phyloP scores from a whole-genome alignment of 2,113 vertebrate genomes.

The Bettongia penicillata region DNA sequence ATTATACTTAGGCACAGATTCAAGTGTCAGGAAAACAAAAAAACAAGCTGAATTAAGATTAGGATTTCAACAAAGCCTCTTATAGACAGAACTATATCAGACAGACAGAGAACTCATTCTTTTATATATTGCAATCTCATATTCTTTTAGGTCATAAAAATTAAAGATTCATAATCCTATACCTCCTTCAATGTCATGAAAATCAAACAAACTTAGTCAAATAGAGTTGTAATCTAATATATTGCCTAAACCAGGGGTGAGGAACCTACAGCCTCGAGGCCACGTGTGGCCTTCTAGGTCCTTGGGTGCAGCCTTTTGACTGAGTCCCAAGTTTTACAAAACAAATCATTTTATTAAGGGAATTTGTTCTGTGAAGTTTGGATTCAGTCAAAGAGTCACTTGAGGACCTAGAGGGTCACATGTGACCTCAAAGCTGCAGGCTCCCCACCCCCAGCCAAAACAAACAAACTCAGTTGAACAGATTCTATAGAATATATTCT shows the following conservation, averaged over 20 bases:
- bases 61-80: not conserved
- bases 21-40: not conserved
- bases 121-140: not conserved
- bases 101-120: not conserved
- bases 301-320: no score
- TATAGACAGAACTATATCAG: not conserved
- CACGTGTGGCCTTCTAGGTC: no score
- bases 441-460: not conserved
- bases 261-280: no score
- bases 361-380: no score
- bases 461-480: not conserved
- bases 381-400: no score
- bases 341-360: no score
- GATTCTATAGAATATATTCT: not conserved
- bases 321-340: no score
- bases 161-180: not conserved
- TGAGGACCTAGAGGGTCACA: no score
- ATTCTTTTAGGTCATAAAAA: not conserved
- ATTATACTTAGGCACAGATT: not conserved
- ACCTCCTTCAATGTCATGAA: not conserved
- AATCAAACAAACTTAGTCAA: not conserved
- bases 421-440: no score
- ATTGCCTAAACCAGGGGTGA: not conserved
- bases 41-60: not conserved
- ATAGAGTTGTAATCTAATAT: not conserved